phyloP scores from a whole-genome alignment of 1,140 invertebrate species.

The Drosophila ficusphila region DNA sequence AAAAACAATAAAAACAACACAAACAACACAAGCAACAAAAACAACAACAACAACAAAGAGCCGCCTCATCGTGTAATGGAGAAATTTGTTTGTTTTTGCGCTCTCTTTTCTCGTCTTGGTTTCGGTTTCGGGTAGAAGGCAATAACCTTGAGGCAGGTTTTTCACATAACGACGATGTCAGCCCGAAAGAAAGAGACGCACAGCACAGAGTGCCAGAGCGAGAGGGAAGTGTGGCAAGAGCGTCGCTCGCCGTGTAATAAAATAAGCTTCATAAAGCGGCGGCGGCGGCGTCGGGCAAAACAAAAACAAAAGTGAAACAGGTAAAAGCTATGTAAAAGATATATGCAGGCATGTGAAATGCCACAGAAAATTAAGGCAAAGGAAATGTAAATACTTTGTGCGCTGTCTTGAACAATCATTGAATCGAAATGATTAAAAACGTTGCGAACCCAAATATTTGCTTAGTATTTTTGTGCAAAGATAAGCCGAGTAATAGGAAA shows the following conservation, averaged over 20 bases:
- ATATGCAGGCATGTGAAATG: slow-evolving; percentile 22
- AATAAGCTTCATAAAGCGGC: slow-evolving; percentile 53
- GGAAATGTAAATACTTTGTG: slow-evolving; percentile 28
- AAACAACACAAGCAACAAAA: too few species aligned
- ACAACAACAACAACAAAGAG: slow-evolving; percentile 39
- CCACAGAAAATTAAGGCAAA: slow-evolving; percentile 20
- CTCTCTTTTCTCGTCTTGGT: slow-evolving; percentile 60
- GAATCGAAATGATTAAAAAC: slow-evolving; percentile 18
- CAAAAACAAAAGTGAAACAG: slow-evolving; percentile 13
- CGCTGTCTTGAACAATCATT: background rate
- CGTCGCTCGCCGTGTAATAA: slow-evolving; percentile 26
- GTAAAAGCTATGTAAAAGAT: slow-evolving; percentile 29
- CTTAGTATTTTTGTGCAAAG: background rate
- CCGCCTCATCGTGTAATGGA: slow-evolving; percentile 66
- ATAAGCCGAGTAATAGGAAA: too few species aligned
- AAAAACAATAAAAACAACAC: slow-evolving; percentile 12
- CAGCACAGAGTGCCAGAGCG: background rate
- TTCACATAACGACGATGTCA: slow-evolving; percentile 58
- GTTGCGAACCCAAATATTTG: background rate
- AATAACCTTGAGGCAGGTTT: slow-evolving; percentile 81
- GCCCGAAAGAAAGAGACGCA: slow-evolving; percentile 22
- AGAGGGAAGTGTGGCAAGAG: slow-evolving; percentile 5
- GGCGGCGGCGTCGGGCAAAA: too few species aligned
- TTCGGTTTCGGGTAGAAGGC: slow-evolving; percentile 64
- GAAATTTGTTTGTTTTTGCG: slow-evolving; percentile 71